Evolutionary conservation across 2,113 vertebrate species (phyloP).

Genomic region (Pseudonaja textilis): DNA sequence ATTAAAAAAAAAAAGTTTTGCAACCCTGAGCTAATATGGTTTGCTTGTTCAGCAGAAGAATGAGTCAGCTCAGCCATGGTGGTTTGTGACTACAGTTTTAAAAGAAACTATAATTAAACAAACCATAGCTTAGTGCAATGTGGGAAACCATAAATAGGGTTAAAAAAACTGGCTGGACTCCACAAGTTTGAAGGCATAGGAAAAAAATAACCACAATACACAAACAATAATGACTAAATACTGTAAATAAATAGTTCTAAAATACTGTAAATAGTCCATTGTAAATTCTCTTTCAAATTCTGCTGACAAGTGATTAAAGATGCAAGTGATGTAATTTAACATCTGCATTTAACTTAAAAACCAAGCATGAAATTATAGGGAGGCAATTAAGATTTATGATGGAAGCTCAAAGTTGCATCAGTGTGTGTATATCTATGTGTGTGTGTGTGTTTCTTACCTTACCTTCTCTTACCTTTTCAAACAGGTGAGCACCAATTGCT

Average conservation of each 20-base stretch:
- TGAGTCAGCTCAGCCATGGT: neutral
- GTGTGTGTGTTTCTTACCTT: no score
- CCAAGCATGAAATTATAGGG: neutral
- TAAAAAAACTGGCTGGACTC: neutral
- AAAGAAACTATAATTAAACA: neutral
- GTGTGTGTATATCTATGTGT: no score
- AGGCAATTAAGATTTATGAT: neutral
- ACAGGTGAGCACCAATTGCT: neutral
- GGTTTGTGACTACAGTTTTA: neutral
- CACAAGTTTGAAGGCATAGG: neutral
- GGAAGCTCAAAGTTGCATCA: neutral
- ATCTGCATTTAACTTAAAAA: neutral
- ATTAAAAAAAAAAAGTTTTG: neutral
- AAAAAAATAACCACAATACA: neutral
- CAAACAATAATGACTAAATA: neutral
- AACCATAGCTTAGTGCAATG: neutral
- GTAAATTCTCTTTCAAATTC: neutral
- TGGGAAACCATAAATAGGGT: neutral
- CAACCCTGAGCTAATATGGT: neutral
- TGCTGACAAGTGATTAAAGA: neutral
- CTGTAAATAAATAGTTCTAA: neutral
- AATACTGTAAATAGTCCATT: neutral
- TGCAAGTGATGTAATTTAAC: neutral
- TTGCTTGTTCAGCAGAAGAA: neutral
- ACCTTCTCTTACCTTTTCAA: neutral